Percentiles rank a stretch among this genome's conserved stretches.
These are phyloP conservation scores for Eulithis testata DNA, from an alignment of 2,888 invertebrate genomes.

Conservation along the genomic window DNA sequence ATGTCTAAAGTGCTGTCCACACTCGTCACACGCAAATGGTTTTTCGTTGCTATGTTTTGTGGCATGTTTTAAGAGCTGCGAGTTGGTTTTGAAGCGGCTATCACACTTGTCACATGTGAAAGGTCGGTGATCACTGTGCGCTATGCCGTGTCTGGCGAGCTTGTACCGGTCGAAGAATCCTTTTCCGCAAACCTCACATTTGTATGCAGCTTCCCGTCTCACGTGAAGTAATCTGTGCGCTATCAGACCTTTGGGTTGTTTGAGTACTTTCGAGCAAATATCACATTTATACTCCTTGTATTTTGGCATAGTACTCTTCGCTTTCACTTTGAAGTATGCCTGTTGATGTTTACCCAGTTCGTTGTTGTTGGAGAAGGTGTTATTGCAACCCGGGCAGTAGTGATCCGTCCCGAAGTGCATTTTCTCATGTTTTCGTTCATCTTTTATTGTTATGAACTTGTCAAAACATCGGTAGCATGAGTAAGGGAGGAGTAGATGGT, in stretches of 20 bases:
- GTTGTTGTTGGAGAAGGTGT: background rate
- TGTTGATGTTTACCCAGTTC: conserved; percentile 3
- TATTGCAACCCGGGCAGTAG: conserved; percentile 14
- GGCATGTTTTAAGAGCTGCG: conserved; percentile 4
- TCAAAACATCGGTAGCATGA: conserved; percentile 15
- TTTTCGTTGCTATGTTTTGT: conserved; percentile 17
- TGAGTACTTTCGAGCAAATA: conserved; percentile 19
- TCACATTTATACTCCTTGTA: conserved; percentile 23
- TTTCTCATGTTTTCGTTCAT: conserved; percentile 14
- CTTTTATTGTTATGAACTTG: conserved; percentile 18
- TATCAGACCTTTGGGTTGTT: conserved; percentile 12
- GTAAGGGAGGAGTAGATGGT: conserved; percentile 17
- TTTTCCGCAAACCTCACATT: conserved; percentile 15
- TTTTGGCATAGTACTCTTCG: conserved; percentile 13
- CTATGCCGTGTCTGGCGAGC: conserved; percentile 12
- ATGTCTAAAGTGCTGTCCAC: conserved; percentile 11
- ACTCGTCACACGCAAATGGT: conserved; percentile 7
- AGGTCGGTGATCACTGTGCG: conserved; percentile 17
- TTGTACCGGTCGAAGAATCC: conserved; percentile 19
- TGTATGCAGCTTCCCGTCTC: conserved; percentile 7
- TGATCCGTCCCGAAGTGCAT: conserved; percentile 8
- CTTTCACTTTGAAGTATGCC: conserved; percentile 9
- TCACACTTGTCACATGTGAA: conserved; percentile 13
- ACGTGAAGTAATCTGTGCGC: conserved; percentile 14
- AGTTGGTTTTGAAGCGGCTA: conserved; percentile 17